Base-by-base conservation (phyloP, 2,113 vertebrate species). In the Neodontobutis hainanensis region DNA sequence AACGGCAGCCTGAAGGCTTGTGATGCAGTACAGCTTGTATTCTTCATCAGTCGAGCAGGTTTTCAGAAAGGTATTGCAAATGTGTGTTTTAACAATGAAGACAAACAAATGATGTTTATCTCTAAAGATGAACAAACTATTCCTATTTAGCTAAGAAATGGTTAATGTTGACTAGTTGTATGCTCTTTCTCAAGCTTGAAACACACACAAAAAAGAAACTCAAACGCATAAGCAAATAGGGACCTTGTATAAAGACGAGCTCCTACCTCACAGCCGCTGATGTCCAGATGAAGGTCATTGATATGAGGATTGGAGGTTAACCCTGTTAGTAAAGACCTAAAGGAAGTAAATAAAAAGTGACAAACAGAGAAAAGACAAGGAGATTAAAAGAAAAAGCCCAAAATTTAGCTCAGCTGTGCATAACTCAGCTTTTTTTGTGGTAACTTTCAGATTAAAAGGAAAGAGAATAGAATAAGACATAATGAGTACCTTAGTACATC, bases 191-290 rank as follows among this genome's bases (percentile, higher is more conserved):
- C 19, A 27, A 27, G 19, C 19, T 27, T 27, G 19, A 27, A 27
- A 27, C 19, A 27, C 19, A 42, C 2, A 35, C n/a, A n/a, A n/a
- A 46, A 19, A 53, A 43, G 5, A 10, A 8, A 32, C 57, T 80
- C 59, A 51, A 42, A 47, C 43, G n/a, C n/a, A 58, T 2, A 42
- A 8, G 0, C 14, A 11, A 5, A 3, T 12, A 4, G 8, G 38
- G 55, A 27, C 0, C 10, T 3, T 4, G 16, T n/a, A 19, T 8
- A 12, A 15, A 55, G 32, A 34, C 44, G 49, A 61, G 34, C n/a
- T 53, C 50, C 70, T 86, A 95, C 94, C 91, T 95, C 94, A 77
- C 94, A 95, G 82, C 93, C 72, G 63, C 94, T 95, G 81, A 95
- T 88, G 77, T 95, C 94, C 74, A 95, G 88, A 66, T 94, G 93